Evolutionary conservation across 2,888 invertebrate genomes (phyloP).

Genomic region (Neocrepidodera transversa): DNA sequence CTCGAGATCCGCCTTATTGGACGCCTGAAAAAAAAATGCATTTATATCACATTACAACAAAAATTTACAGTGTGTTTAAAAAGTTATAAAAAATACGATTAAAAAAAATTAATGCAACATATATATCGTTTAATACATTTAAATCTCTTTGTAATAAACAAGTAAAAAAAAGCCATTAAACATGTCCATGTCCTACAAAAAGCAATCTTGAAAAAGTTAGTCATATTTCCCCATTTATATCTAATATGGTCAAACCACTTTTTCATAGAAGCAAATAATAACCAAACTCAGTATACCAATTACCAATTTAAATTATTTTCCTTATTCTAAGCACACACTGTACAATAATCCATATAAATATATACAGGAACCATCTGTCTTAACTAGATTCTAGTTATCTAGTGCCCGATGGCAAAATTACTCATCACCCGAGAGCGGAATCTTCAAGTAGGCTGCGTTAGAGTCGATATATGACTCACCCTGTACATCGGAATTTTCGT

Average conservation of each 20-base stretch:
- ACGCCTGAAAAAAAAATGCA: conserved; percentile 34
- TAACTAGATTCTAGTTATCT: conserved; percentile 4
- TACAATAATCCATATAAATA: no score
- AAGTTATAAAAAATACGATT: no score
- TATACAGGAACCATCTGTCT: no score
- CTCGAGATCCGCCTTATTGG: conserved; percentile 42
- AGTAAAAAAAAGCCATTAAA: conserved; percentile 14
- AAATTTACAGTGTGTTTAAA: no score
- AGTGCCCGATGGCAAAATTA: conserved; percentile 2
- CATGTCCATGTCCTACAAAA: conserved; percentile 42
- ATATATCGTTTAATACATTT: no score
- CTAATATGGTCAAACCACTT: conserved; percentile 41
- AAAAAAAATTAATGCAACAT: no score
- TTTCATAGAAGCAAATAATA: conserved; percentile 31
- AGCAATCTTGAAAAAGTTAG: conserved; percentile 39
- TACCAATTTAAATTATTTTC: no score
- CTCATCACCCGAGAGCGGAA: conserved; percentile 11
- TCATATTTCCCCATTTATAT: conserved; percentile 40
- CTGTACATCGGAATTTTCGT: conserved; percentile 32
- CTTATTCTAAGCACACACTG: no score
- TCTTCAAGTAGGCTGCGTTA: background rate
- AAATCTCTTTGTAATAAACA: conserved; percentile 14
- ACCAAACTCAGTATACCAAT: no score
- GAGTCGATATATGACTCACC: conserved; percentile 34
- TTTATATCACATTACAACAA: no score